Evolutionary conservation across 2,797 vertebrate genomes (phyloP).

Genomic region (Enteromius treurensis): DNA sequence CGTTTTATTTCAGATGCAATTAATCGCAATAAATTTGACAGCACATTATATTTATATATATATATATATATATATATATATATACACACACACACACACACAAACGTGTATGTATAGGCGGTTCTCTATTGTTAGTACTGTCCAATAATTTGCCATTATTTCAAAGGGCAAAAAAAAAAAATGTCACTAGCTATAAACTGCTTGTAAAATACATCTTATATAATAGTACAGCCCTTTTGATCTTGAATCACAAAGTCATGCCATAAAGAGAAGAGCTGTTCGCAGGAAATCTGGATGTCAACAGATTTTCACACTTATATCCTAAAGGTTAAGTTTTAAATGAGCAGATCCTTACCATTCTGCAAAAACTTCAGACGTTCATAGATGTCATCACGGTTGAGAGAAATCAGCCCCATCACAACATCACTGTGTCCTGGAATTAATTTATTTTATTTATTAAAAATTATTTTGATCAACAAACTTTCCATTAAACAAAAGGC

Average conservation of each 20-base stretch:
- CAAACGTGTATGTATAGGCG: background rate
- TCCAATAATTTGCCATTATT: background rate
- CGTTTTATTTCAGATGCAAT: too few species aligned
- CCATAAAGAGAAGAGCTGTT: slow-evolving; percentile 59
- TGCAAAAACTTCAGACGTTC: slow-evolving; percentile 88
- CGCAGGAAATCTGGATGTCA: background rate
- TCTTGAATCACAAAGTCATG: background rate
- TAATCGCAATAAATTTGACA: too few species aligned
- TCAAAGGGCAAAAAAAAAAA: background rate
- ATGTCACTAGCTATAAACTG: background rate
- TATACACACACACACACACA: background rate
- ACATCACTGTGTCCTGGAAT: slow-evolving; percentile 91
- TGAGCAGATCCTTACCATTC: slow-evolving; percentile 77
- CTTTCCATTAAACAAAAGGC: background rate
- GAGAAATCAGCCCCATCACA: slow-evolving; percentile 90
- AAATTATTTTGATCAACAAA: background rate
- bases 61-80: too few species aligned
- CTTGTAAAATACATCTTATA: background rate
- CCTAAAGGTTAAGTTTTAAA: background rate
- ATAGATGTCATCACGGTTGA: slow-evolving; percentile 80
- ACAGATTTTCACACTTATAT: background rate
- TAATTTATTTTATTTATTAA: too few species aligned
- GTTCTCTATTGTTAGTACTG: background rate
- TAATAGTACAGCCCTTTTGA: background rate
- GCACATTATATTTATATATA: too few species aligned